These are phyloP conservation scores for Microcebus ravelobensis DNA, from an alignment of 2,113 vertebrate genomes.

Conservation along the genomic window DNA sequence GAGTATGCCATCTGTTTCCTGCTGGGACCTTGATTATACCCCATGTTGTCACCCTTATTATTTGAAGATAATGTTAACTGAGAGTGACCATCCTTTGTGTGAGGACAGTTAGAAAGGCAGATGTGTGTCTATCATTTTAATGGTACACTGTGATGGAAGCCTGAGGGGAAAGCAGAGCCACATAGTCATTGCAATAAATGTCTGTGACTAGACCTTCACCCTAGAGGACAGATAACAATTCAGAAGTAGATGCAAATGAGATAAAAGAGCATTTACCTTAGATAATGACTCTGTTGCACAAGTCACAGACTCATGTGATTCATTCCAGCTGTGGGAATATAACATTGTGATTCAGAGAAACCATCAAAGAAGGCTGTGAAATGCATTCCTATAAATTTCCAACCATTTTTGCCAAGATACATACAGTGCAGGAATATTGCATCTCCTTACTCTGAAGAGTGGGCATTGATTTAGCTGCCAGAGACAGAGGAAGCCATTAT, in stretches of 20 bases:
- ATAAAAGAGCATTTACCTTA: background rate
- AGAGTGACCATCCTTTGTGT: background rate
- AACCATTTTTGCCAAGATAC: background rate
- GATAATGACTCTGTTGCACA: background rate
- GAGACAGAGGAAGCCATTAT: slow-evolving; percentile 47
- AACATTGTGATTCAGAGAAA: background rate
- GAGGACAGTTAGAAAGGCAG: slow-evolving; percentile 16
- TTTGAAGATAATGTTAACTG: background rate
- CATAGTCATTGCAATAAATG: background rate
- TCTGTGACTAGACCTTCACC: slow-evolving; percentile 35
- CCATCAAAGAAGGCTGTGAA: background rate
- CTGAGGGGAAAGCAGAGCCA: background rate
- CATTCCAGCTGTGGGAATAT: background rate
- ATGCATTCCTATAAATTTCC: background rate
- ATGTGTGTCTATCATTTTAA: background rate
- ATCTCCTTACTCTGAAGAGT: background rate
- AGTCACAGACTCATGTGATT: background rate
- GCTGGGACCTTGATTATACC: background rate
- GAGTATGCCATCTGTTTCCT: slow-evolving; percentile 32
- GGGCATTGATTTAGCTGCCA: slow-evolving; percentile 51
- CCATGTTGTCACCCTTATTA: background rate
- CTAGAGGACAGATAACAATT: background rate
- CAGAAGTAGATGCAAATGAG: background rate
- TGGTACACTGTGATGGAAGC: slow-evolving; percentile 5
- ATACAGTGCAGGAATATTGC: background rate